A percentile compares a stretch with the other conserved stretches of the same genome.
These are phyloP conservation scores for Nemopilema nomurai DNA, from an alignment of 30 jellyfish, hydroid and myxozoan genomes.

Conservation along the genomic window DNA sequence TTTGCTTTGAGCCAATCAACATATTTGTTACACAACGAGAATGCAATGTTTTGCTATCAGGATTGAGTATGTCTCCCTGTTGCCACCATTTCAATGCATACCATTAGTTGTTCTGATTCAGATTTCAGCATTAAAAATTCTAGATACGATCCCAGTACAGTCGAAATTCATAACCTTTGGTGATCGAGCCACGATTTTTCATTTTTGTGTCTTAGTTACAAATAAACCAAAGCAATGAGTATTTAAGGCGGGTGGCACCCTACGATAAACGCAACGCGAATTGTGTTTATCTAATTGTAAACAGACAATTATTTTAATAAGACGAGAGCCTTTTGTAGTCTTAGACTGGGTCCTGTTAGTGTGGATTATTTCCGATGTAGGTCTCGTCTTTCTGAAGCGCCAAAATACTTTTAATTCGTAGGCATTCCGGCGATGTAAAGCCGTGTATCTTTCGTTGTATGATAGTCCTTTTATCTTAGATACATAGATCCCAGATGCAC, in stretches of 20 bases:
- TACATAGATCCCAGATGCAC: background rate
- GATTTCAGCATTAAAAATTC: no score
- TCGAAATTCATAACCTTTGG: background rate
- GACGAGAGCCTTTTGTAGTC: slow-evolving; percentile 44
- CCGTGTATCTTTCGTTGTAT: background rate
- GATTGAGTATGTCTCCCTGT: no score
- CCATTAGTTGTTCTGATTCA: no score
- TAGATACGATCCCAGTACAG: no score
- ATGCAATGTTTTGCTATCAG: no score
- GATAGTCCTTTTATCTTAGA: background rate
- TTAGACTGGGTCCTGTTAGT: slow-evolving; percentile 34
- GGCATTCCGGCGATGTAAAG: background rate
- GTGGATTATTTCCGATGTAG: background rate
- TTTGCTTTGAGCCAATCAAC: no score
- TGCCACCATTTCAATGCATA: no score
- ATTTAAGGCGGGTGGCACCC: background rate
- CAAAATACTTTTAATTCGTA: background rate
- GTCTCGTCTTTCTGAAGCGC: slow-evolving; percentile 17
- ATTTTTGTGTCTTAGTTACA: no score
- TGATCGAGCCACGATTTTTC: no score
- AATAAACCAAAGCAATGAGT: no score
- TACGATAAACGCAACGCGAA: background rate
- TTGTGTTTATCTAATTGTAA: slow-evolving; percentile 13
- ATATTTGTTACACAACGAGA: no score
- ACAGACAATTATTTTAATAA: slow-evolving; percentile 16